These are phyloP conservation scores for Cataglyphis rosenhaueri DNA, from an alignment of 2,888 invertebrate genomes.

Conservation along the genomic window DNA sequence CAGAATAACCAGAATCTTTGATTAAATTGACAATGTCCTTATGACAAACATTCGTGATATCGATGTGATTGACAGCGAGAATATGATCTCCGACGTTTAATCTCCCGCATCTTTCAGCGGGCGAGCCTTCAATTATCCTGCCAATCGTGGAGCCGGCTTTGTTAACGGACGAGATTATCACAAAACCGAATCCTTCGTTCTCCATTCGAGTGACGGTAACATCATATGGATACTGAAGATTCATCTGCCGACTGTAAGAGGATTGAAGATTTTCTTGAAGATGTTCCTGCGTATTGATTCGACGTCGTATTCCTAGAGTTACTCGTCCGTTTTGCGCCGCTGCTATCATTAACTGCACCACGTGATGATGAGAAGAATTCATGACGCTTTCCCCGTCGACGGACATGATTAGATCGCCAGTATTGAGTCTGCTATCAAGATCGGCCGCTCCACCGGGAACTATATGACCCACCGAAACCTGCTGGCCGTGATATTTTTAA, in stretches of 20 bases:
- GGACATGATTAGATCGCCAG: conserved; percentile 97
- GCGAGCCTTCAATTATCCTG: conserved; percentile 97
- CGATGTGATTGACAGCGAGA: conserved; percentile 96
- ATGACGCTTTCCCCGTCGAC: conserved; percentile 95
- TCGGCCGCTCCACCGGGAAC: conserved; percentile 98
- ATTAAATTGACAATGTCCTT: conserved; percentile 99
- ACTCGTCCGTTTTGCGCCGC: conserved; percentile 96
- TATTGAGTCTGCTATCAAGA: conserved; percentile 94
- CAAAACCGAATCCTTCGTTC: conserved; percentile 99
- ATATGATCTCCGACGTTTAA: conserved; percentile 98
- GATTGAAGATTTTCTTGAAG: conserved; percentile 84
- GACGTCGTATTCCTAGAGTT: conserved; percentile 90
- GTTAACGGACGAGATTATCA: conserved; percentile 98
- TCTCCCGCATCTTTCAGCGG: conserved; percentile 96
- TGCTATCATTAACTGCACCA: conserved; percentile 96
- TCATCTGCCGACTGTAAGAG: conserved; percentile 79
- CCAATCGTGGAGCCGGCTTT: conserved; percentile 96
- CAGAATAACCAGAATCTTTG: conserved; percentile 97
- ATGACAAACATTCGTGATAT: conserved; percentile 96
- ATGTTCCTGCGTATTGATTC: conserved; percentile 86
- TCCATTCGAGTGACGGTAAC: conserved; percentile 96
- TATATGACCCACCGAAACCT: conserved; percentile 98
- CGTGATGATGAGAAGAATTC: conserved; percentile 96
- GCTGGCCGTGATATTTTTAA: conserved; percentile 78
- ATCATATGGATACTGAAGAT: conserved; percentile 91